Evolutionary conservation across 1,140 invertebrate genomes (phyloP), one percentile per base, ranked within the genome.

Genomic region (Helicoverpa zea): DNA sequence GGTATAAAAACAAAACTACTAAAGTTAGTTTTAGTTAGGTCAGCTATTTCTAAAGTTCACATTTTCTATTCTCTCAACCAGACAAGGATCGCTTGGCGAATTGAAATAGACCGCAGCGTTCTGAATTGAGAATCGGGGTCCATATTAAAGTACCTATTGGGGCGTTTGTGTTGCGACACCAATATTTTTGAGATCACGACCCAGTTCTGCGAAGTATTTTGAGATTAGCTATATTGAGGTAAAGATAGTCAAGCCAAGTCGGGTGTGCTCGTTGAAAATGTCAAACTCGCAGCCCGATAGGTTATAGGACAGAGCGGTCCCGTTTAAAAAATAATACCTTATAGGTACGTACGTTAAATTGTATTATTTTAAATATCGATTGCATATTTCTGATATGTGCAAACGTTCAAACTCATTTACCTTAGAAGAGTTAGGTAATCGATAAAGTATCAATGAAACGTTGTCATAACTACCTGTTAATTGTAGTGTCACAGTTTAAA

Each of bases 11-110:
- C 49, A 52, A 30, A 70, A 70, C 66, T 29, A 51, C 47, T 23
- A 18, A 70, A 70, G 47, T 70, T 66, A 16, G 43, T 47, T 70
- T n/a, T 54, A 70, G 66, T 70, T 70, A 70, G 66, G 66, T 70
- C 66, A 70, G 49, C 49, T 54, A 54, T 70, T 66, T 54, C 66
- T 70, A 30, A 70, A 70, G 18, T 70, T 54, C 66, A 70, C 66
- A 70, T 52, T 52, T 70, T 52, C 66, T 52, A 54, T 70, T 70
- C 66, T 52, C 47, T 29, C 23, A 52, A 12, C 66, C 18, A 70
- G 66, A 70, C 66, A 18, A 35, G 35, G 16, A 49, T 66, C 63
- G 49, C 49, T 70, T n/a, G 9, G 66, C 5, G 23, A 70, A 70
- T 70, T 30, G 66, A 70, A 70, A 70, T 70, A 70, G 49, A 70